A percentile compares a stretch with the other conserved stretches of the same genome.
These are phyloP conservation scores for Scolanthus callimorphus DNA, from an alignment of 92 coral and sea anemone genomes.

Conservation along the genomic window DNA sequence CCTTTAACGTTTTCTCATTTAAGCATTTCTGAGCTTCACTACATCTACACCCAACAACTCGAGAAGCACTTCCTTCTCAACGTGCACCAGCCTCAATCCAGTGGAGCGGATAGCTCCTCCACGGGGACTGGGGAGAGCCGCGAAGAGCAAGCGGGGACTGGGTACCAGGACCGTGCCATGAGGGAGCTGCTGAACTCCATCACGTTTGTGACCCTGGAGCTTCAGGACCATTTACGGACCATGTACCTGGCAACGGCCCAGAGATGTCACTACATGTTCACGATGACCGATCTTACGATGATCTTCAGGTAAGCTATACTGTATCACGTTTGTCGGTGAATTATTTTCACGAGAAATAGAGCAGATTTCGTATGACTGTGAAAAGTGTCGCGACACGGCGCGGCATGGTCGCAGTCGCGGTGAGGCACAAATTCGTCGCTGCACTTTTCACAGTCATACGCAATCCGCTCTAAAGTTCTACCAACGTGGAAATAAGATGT, in stretches of 20 bases:
- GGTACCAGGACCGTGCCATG: conserved; percentile 72
- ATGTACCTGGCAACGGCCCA: conserved; percentile 96
- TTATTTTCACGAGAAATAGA: no score
- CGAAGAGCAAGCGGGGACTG: conserved; percentile 48
- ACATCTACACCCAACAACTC: conserved; percentile 88
- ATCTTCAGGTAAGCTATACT: no score
- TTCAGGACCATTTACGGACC: conserved; percentile 83
- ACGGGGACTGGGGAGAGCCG: conserved; percentile 68
- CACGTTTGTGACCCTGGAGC: conserved; percentile 76
- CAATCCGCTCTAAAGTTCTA: no score
- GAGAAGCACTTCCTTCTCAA: conserved; percentile 83
- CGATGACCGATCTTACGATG: conserved; percentile 98
- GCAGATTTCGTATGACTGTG: no score
- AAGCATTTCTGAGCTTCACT: conserved; percentile 84
- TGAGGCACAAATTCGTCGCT: no score
- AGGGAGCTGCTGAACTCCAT: conserved; percentile 70
- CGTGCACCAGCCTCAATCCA: conserved; percentile 62
- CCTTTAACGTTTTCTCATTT: background rate
- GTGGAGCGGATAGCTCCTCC: conserved; percentile 58
- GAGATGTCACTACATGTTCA: conserved; percentile 96
- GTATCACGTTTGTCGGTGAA: no score
- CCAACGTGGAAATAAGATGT: no score
- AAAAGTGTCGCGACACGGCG: no score
- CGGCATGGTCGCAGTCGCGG: no score
- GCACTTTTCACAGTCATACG: no score